These are phyloP conservation scores for Phania funesta DNA, from an alignment of 2,888 invertebrate species.

Conservation along the genomic window DNA sequence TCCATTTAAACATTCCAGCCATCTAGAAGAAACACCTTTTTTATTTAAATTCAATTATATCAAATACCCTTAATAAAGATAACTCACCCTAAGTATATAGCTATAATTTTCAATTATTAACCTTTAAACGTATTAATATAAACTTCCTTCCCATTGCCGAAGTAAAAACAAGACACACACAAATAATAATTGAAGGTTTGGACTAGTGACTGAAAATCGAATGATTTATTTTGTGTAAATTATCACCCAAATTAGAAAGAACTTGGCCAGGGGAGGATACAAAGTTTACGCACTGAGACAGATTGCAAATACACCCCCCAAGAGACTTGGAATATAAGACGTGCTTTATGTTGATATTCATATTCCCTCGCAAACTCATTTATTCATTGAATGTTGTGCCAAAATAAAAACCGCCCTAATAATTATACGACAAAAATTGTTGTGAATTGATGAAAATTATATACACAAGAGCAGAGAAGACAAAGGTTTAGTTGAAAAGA, in stretches of 20 bases:
- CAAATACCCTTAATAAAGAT: background rate
- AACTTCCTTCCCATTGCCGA: background rate
- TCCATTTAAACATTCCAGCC: too few species aligned
- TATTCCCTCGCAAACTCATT: constrained; percentile 25
- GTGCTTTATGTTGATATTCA: constrained; percentile 28
- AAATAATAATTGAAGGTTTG: constrained; percentile 44
- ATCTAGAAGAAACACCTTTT: too few species aligned
- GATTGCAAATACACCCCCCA: constrained; percentile 59
- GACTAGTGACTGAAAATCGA: constrained; percentile 62
- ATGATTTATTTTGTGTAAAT: constrained; percentile 74
- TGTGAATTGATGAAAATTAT: constrained; percentile 56
- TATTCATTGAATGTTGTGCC: constrained; percentile 20
- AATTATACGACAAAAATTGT: constrained; percentile 59
- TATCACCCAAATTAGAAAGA: constrained; percentile 65
- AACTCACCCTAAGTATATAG: background rate
- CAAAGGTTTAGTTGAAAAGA: background rate
- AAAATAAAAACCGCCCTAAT: constrained; percentile 64
- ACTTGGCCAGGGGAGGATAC: constrained; percentile 15
- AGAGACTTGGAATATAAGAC: constrained; percentile 37
- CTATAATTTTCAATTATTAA: constrained; percentile 51
- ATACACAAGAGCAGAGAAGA: background rate
- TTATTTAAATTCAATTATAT: constrained; percentile 17
- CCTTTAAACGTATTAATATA: constrained; percentile 53
- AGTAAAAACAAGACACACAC: background rate
- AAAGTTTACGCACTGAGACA: constrained; percentile 48